Base-by-base conservation (phyloP, 2,888 invertebrate species). In the Phoenoteleia sp. region DNA sequence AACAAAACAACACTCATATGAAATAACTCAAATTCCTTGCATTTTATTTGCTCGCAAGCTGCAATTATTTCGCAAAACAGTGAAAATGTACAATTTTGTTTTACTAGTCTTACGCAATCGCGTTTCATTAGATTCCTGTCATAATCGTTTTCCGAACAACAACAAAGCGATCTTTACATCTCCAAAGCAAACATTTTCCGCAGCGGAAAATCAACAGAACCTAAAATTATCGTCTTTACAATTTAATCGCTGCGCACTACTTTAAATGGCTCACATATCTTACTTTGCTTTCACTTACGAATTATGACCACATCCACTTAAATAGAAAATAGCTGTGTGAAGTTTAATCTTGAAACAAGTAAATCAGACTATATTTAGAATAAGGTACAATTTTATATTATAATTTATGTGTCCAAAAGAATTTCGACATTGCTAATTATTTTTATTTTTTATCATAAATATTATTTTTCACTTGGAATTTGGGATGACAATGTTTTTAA, bases 21-120 rank as follows among this genome's bases (percentile, higher is more conserved):
- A n/a, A n/a, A n/a, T n/a, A n/a, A n/a, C n/a, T n/a, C n/a, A n/a
- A n/a, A n/a, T n/a, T n/a, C n/a, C 2, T 52, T 4, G n/a, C 29
- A 11, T 56, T 21, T 29, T 27, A 3, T 7, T 56, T 23, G 62
- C 11, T 23, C 13, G 3, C 9, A 0, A 21, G 11, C 33, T 58
- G 13, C 19, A 58, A 58, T 58, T 58, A 33, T 58, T 33, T 58
- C 33, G 9, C 29, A 54, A 54, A 54, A 54, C 47, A 66, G 19
- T 27, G 64, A 42, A 52, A 52, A 67, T 23, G 67, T 36, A 29
- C 19, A 25, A 15, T 58, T 71, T 58, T 17, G 27, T 60, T 47
- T 72, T 45, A 47, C 33, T 33, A 58, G n/a, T 17, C 27, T 72
- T 72, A 47, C 58, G 29, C 47, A 58, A 72, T 23, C 9, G 39